These are phyloP conservation scores for Peribatodes rhomboidaria DNA, from an alignment of 2,888 invertebrate species.

Conservation along the genomic window DNA sequence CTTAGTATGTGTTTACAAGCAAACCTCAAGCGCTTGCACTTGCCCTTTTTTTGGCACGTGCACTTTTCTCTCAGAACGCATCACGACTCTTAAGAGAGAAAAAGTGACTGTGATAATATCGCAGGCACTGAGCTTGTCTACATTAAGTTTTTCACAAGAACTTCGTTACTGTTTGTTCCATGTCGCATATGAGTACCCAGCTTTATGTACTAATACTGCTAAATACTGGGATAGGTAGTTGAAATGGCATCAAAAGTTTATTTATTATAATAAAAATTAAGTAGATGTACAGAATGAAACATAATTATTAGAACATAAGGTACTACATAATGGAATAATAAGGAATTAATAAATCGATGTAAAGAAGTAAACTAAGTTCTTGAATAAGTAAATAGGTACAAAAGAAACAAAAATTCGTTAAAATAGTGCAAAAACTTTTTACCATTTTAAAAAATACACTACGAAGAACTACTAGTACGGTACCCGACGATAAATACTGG, in stretches of 20 bases:
- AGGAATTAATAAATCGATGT: neutral
- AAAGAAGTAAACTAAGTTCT: too few species aligned
- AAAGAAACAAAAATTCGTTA: neutral
- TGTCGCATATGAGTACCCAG: neutral
- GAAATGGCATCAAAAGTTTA: constrained; percentile 1
- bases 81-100: too few species aligned
- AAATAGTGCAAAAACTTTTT: neutral
- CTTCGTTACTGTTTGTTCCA: neutral
- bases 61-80: too few species aligned
- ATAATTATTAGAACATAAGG: neutral
- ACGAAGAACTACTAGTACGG: too few species aligned
- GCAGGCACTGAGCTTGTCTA: too few species aligned
- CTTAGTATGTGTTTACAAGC: neutral
- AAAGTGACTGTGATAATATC: too few species aligned
- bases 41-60: too few species aligned
- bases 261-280: neutral
- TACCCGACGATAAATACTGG: too few species aligned
- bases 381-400: neutral
- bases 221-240: constrained; percentile 18
- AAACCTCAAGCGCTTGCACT: neutral
- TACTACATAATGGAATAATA: neutral
- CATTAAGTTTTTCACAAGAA: neutral
- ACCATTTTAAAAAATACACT: neutral
- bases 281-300: neutral
- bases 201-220: constrained; percentile 21